A percentile compares a stretch with the other conserved stretches of the same genome.
Conservation (phyloP, 2,797 vertebrate genomes). For the Neosilurus hyrtlii region DNA sequence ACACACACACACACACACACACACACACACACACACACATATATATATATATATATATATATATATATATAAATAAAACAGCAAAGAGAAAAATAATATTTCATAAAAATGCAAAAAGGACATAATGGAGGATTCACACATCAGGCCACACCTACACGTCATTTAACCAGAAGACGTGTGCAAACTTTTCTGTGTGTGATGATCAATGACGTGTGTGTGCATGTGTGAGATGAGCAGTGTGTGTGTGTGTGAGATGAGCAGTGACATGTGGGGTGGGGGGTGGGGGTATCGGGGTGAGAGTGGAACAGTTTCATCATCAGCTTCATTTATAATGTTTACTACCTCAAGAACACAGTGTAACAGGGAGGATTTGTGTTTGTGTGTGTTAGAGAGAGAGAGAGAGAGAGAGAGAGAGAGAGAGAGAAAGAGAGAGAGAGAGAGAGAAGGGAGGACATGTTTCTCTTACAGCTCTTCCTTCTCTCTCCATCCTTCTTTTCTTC, state of each 20-base stretch:
- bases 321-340: constrained; percentile 6
- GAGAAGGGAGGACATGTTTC: neutral
- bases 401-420: neutral
- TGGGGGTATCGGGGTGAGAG: neutral
- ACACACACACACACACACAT: no score
- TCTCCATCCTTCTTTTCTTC: neutral
- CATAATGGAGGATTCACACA: no score
- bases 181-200: no score
- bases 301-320: constrained; percentile 6
- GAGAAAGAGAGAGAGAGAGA: neutral
- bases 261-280: no score
- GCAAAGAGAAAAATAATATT: no score
- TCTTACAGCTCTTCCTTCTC: neutral
- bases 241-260: neutral
- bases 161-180: no score
- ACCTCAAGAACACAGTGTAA: neutral
- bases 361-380: neutral
- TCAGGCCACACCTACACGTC: no score
- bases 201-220: no score
- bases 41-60: no score
- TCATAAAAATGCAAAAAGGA: no score
- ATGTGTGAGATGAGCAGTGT: neutral
- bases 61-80: no score
- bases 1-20: no score
- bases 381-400: neutral